phyloP scores from a whole-genome alignment of 2,113 vertebrate species.

The Embiotoca jacksoni region DNA sequence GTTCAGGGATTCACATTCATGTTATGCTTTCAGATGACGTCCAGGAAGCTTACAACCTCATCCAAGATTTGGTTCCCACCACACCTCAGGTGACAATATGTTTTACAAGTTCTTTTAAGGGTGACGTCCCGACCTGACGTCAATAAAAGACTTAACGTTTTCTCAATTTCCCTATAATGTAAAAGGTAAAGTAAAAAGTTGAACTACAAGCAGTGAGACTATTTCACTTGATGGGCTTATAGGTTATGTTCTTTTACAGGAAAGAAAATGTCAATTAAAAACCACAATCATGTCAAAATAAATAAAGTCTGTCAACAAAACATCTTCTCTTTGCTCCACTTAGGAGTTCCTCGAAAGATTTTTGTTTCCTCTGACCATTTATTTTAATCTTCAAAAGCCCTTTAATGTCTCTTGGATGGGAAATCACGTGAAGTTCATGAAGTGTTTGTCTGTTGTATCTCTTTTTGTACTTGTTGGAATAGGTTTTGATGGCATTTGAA shows the following conservation, averaged over 20 bases:
- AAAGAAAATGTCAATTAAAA: background rate
- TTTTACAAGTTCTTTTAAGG: background rate
- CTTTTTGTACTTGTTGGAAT: constrained; percentile 8
- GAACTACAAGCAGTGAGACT: too few relatives aligned
- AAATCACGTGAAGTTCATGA: background rate
- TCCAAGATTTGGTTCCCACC: constrained; percentile 93
- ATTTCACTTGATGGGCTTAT: background rate
- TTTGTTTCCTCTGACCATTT: background rate
- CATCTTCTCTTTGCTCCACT: background rate
- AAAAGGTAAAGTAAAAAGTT: too few relatives aligned
- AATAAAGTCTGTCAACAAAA: background rate
- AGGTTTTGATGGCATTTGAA: constrained; percentile 13
- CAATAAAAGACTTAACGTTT: background rate
- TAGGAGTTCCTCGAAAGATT: background rate
- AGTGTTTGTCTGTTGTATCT: background rate
- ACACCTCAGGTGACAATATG: constrained; percentile 90
- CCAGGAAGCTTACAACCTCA: constrained; percentile 95
- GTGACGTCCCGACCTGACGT: background rate
- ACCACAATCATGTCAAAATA: background rate
- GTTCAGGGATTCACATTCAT: constrained; percentile 15
- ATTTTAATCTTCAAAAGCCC: constrained; percentile 8
- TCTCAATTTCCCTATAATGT: background rate
- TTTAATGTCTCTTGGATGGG: background rate
- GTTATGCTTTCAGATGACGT: constrained; percentile 90
- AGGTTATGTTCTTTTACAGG: background rate